phyloP scores from a whole-genome alignment of 2,797 vertebrate genomes.

The Anolis apletophallus region DNA sequence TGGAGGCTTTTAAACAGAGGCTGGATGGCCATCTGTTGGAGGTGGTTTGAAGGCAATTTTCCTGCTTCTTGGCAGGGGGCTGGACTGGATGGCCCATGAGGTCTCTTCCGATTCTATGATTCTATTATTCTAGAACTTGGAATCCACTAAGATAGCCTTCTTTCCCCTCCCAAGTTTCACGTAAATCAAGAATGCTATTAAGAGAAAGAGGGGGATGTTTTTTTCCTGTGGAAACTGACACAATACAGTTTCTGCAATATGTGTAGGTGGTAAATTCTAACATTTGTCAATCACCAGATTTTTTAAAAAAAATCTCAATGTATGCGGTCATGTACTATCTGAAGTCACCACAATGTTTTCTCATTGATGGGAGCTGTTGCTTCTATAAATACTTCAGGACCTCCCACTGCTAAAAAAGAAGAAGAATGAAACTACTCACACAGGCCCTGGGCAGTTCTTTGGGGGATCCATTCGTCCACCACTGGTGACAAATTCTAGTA shows the following conservation, averaged over 20 bases:
- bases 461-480: constrained; percentile 93
- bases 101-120: no score
- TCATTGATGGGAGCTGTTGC: neutral
- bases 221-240: neutral
- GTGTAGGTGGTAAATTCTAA: neutral
- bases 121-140: neutral
- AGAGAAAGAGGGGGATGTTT: neutral
- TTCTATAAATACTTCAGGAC: neutral
- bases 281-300: neutral
- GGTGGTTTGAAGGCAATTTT: no score
- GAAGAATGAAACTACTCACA: constrained; percentile 81
- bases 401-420: neutral
- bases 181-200: neutral
- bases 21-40: no score
- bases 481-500: constrained; percentile 91
- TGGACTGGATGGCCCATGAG: no score
- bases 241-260: neutral
- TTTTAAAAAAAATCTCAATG: neutral
- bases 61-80: no score
- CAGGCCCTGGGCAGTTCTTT: constrained; percentile 90
- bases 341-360: neutral
- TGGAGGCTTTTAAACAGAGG: no score
- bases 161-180: neutral
- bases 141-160: neutral
- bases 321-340: neutral